A percentile compares a stretch with the other conserved stretches of the same genome.
These are phyloP conservation scores for Amphipyra berbera DNA, from an alignment of 2,888 invertebrate genomes.

Conservation along the genomic window DNA sequence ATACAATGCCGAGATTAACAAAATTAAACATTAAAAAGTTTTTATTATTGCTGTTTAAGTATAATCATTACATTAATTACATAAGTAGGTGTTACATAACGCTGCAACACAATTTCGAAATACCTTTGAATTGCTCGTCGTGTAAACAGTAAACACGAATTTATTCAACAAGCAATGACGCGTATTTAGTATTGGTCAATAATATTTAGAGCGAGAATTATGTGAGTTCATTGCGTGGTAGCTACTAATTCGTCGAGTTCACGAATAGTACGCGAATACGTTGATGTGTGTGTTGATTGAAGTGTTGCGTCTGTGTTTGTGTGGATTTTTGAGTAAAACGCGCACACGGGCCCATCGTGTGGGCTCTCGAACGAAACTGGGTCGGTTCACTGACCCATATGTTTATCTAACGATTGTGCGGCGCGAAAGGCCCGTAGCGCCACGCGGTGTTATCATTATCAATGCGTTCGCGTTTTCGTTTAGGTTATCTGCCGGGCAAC, in stretches of 20 bases:
- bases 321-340: conserved; percentile 80
- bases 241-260: conserved; percentile 47
- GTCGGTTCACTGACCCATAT: conserved; percentile 90
- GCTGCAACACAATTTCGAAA: conserved; percentile 44
- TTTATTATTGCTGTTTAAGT: conserved; percentile 17
- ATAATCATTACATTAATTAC: conserved; percentile 30
- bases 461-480: conserved; percentile 83
- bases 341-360: conserved; percentile 74
- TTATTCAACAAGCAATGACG: conserved; percentile 55
- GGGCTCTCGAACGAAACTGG: conserved; percentile 79
- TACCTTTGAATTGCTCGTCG: conserved; percentile 35
- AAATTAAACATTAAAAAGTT: background rate
- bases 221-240: conserved; percentile 62
- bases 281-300: conserved; percentile 69
- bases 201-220: conserved; percentile 61
- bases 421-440: conserved; percentile 75
- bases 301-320: conserved; percentile 66
- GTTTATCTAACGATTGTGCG: conserved; percentile 88
- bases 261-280: conserved; percentile 43
- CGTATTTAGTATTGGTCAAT: conserved; percentile 52
- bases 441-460: conserved; percentile 78
- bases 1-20: background rate
- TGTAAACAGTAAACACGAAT: conserved; percentile 47
- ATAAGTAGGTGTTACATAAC: conserved; percentile 39
- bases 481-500: conserved; percentile 85